Evolutionary conservation across 2,797 vertebrate species (phyloP), one percentile per base, ranked within the genome.

Genomic region (Melanogrammus aeglefinus): DNA sequence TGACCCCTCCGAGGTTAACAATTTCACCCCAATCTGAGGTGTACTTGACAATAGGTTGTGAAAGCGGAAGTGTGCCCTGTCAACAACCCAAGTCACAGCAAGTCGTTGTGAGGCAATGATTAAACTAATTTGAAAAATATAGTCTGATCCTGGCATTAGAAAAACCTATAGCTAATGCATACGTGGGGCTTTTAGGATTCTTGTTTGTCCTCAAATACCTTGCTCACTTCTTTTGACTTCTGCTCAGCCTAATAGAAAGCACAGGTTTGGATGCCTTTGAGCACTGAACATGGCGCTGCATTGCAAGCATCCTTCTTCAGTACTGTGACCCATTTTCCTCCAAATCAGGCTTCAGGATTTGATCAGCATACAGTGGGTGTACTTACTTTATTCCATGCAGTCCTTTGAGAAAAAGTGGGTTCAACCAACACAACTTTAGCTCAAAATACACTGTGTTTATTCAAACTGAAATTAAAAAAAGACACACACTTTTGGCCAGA

Each of bases 161-260:
- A 21, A 63, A n/a, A 24, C 21, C 57, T 63, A 24, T 63, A 63
- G 57, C 57, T 63, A 24, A 63, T 1, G 57, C 7, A 21, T 24
- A 21, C 47, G 4, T 51, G 16, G 47, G 47, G 57, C 21, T 24
- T 21, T n/a, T 63, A 57, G 47, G 47, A 18, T 21, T 57, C 6
- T 63, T 24, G 6, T n/a, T n/a, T n/a, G 57, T 27, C 9, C 63
- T 69, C 8, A 63, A 3, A 63, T 63, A 24, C 1, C 9, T 69
- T n/a, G 57, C 57, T 63, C 57, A 63, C 57, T 63, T 63, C 63
- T 69, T 69, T n/a, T 69, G 24, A 69, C 63, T 27, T 69, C 63
- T 69, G 63, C 24, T 69, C 7, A 10, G 24, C 63, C 63, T 3
- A 27, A 69, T 10, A 12, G 2, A 69, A 69, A 63, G 21, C 16